Evolutionary conservation across 2,888 invertebrate genomes (phyloP), one percentile per base, ranked within the genome.

Genomic region (Microchrysa polita): DNA sequence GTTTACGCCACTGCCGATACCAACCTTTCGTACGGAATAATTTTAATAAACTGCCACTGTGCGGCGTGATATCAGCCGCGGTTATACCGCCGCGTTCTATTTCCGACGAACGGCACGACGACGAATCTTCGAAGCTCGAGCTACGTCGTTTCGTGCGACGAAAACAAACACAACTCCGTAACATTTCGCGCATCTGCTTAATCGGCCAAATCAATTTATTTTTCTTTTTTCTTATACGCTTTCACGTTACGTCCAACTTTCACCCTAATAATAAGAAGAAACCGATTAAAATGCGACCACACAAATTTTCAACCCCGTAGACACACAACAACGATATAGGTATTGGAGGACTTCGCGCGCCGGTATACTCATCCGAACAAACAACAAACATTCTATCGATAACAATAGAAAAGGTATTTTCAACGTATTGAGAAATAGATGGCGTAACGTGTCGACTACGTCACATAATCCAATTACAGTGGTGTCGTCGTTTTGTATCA

Each of bases 1-100:
- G 84, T 78, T 90, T 88, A 75, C 90, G 88, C 88, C 91, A 91
- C 80, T 90, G 90, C 79, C 88, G 88, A 77, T 91, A 87, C 80
- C 92, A 88, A 87, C 82, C 87, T 84, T 79, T 90, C 87, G 79
- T 90, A 81, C 83, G 81, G 34, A 85, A 81, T 60, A 84, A 78
- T 78, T 83, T 84, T 74, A 84, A 73, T 75, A 85, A 80, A 81
- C 82, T 84, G 72, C 80, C 81, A 42, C 76, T 72, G 55, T 78
- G 76, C 27, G 79, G 61, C 16, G 73, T 74, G 57, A 74, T 69
- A 71, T 77, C 76, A 57, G 65, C 75, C 2, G 27, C 27, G 27
- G 27, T 34, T 48, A 77, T 81, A 63, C 81, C 83, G 76, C 82
- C 81, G 72, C 84, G 82, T 79, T 84, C 85, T 72, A 84, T 83